Percentiles rank a stretch among this genome's conserved stretches.
Evolutionary conservation across 2,888 invertebrate species (phyloP).

Genomic region (Bombyx huttoni): DNA sequence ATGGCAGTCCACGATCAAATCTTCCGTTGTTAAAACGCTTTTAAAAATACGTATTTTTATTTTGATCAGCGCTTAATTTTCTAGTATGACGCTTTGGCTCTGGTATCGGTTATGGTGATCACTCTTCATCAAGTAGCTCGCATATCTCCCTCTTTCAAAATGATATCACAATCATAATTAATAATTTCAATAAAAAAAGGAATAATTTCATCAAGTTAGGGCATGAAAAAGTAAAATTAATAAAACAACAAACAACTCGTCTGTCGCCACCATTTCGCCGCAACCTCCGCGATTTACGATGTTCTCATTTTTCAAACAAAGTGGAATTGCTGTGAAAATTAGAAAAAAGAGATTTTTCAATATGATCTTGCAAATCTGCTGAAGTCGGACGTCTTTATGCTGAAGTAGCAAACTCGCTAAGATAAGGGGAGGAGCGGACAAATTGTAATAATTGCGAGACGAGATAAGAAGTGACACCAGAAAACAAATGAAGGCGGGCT

Average conservation of each 20-base stretch:
- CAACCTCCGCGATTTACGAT: constrained; percentile 56
- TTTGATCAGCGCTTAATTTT: background rate
- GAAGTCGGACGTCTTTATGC: constrained; percentile 62
- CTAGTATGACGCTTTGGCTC: too few relatives aligned
- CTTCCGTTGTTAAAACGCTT: background rate
- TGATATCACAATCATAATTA: too few relatives aligned
- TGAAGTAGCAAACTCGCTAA: constrained; percentile 61
- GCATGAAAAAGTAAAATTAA: constrained; percentile 45
- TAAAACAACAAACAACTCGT: constrained; percentile 46
- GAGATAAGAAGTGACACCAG: constrained; percentile 72
- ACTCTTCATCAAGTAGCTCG: too few relatives aligned
- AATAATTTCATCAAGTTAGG: constrained; percentile 29
- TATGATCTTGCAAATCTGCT: constrained; percentile 65
- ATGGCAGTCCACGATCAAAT: background rate
- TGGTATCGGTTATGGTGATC: too few relatives aligned
- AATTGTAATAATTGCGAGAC: constrained; percentile 72
- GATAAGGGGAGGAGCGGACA: constrained; percentile 71
- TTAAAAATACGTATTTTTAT: background rate
- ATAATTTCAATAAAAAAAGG: too few relatives aligned
- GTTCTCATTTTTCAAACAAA: constrained; percentile 58
- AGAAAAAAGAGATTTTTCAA: constrained; percentile 46
- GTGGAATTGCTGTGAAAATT: constrained; percentile 37
- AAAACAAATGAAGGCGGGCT: constrained; percentile 69
- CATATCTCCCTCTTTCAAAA: too few relatives aligned
- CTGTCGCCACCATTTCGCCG: constrained; percentile 43